Conservation (phyloP, 2,888 invertebrate species). For the Ctena decussata region DNA sequence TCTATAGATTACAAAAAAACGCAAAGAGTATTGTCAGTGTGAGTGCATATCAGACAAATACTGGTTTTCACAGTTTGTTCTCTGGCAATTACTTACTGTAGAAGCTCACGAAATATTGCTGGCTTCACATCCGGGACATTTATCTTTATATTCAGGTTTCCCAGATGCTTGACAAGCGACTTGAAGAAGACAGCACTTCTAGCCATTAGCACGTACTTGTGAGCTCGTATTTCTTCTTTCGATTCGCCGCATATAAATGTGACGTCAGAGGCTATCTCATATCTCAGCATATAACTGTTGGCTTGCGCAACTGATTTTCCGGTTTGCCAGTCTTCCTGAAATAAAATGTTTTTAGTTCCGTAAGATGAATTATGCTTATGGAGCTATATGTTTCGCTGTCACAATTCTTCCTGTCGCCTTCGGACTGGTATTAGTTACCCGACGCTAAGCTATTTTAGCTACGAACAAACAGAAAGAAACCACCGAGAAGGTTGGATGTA, state of each 20-base stretch:
- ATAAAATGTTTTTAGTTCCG: too few species aligned
- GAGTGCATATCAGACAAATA: too few species aligned
- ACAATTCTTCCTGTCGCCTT: too few species aligned
- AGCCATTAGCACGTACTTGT: conserved; percentile 70
- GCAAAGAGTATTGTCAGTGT: too few species aligned
- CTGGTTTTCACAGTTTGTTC: too few species aligned
- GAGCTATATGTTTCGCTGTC: too few species aligned
- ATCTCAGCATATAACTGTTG: conserved; percentile 72
- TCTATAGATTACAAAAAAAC: too few species aligned
- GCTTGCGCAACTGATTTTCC: conserved; percentile 65
- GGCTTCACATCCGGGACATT: conserved; percentile 61
- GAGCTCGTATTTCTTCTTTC: conserved; percentile 66
- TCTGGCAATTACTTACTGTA: conserved; percentile 47
- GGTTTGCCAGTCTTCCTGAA: conserved; percentile 70
- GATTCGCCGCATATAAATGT: conserved; percentile 65
- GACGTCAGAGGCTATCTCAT: conserved; percentile 68
- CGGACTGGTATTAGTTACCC: too few species aligned
- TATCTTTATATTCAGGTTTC: conserved; percentile 43
- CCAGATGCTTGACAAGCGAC: conserved; percentile 67
- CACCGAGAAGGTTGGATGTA: too few species aligned
- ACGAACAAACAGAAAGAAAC: too few species aligned
- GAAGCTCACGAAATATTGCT: conserved; percentile 52
- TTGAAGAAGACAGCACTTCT: conserved; percentile 69
- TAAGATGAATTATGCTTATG: too few species aligned
- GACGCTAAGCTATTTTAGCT: too few species aligned